Conservation (phyloP, 2,888 invertebrate species). For the Macrophya annulata region DNA sequence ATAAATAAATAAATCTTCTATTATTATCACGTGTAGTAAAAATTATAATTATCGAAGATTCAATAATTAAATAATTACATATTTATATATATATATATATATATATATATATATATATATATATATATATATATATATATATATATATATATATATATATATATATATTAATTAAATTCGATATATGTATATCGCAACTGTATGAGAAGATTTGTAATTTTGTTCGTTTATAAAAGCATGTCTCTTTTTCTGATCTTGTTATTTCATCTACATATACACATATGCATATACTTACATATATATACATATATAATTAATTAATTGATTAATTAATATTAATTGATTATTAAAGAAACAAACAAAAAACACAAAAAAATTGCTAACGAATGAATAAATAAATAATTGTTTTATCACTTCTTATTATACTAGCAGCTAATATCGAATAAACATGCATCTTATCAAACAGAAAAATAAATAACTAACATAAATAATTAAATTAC, state of each 20-base stretch:
- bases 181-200: slow-evolving; percentile 1
- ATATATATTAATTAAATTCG: not conserved
- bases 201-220: not conserved
- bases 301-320: too few relatives aligned
- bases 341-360: slow-evolving; percentile 8
- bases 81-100: too few relatives aligned
- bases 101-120: too few relatives aligned
- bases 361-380: not conserved
- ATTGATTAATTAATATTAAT: not conserved
- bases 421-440: slow-evolving; percentile 35
- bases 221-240: not conserved
- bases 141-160: not conserved
- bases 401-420: not conserved
- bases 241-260: slow-evolving; percentile 5
- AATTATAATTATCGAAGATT: slow-evolving; percentile 1
- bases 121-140: not conserved
- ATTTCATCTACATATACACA: not conserved
- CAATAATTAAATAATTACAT: not conserved
- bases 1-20: slow-evolving; percentile 21
- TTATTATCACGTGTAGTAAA: not conserved
- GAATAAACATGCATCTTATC: slow-evolving; percentile 39
- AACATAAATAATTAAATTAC: not conserved
- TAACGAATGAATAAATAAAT: slow-evolving; percentile 17
- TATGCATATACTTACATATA: too few relatives aligned
- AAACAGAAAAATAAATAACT: slow-evolving; percentile 10